Percentiles rank a stretch among this genome's conserved stretches.
These are phyloP conservation scores for Creontiades dilutus DNA, from an alignment of 2,888 invertebrate species.

Conservation along the genomic window DNA sequence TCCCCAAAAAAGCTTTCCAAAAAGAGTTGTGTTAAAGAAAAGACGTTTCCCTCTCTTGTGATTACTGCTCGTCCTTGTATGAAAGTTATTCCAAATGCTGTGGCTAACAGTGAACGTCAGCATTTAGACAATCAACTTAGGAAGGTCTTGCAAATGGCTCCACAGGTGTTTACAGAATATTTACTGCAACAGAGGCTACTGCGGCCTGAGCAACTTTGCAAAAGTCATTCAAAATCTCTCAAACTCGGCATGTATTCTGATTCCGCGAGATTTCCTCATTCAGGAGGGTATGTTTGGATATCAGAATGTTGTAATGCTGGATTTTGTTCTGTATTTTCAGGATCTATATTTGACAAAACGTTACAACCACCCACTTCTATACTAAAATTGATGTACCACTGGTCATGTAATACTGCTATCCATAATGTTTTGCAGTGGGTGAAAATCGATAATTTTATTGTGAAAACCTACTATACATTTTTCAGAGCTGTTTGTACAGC, in stretches of 20 bases:
- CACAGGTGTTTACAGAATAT: slow-evolving; percentile 94
- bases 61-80: slow-evolving; percentile 90
- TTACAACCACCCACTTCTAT: slow-evolving; percentile 90
- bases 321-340: slow-evolving; percentile 83
- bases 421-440: slow-evolving; percentile 95
- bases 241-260: slow-evolving; percentile 93
- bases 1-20: background rate
- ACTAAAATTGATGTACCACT: slow-evolving; percentile 92
- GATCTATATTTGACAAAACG: slow-evolving; percentile 92
- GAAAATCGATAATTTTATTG: slow-evolving; percentile 85
- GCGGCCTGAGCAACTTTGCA: slow-evolving; percentile 72
- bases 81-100: slow-evolving; percentile 80
- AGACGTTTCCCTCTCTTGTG: slow-evolving; percentile 92
- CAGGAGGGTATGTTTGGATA: slow-evolving; percentile 95
- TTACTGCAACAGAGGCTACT: slow-evolving; percentile 89
- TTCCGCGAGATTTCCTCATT: slow-evolving; percentile 89
- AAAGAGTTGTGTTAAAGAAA: slow-evolving; percentile 80
- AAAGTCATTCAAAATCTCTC: slow-evolving; percentile 79
- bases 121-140: slow-evolving; percentile 87
- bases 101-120: slow-evolving; percentile 76
- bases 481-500: slow-evolving; percentile 89
- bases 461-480: slow-evolving; percentile 85
- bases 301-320: slow-evolving; percentile 91
- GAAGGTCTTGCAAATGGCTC: slow-evolving; percentile 88
- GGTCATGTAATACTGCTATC: slow-evolving; percentile 94